Conservation (phyloP, 1,140 invertebrate species). For the Apolygus lucorum region DNA sequence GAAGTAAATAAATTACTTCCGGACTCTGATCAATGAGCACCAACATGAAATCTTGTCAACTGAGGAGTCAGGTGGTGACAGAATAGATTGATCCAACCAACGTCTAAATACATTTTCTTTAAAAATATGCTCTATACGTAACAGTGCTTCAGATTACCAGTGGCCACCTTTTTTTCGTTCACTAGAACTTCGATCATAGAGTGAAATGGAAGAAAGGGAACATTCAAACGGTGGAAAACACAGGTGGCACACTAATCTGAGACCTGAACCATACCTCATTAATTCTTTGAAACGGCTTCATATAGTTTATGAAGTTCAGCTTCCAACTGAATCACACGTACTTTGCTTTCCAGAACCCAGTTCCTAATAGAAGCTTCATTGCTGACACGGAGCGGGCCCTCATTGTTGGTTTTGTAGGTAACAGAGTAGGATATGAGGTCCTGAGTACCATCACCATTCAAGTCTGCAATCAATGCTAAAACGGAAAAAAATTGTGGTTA, state of each 20-base stretch:
- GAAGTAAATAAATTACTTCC: background rate
- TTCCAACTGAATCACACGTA: constrained; percentile 55
- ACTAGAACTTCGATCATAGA: no score
- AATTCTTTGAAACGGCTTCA: constrained; percentile 35
- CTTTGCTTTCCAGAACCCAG: constrained; percentile 51
- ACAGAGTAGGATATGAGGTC: constrained; percentile 65
- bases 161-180: no score
- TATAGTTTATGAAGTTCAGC: constrained; percentile 57
- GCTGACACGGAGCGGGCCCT: constrained; percentile 33
- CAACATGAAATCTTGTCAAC: no score
- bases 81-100: no score
- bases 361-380: constrained; percentile 40
- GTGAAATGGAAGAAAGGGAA: no score
- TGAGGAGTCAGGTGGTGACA: no score
- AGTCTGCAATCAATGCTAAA: constrained; percentile 59
- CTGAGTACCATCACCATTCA: constrained; percentile 59
- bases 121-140: no score
- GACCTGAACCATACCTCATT: background rate
- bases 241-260: no score
- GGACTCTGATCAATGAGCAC: background rate
- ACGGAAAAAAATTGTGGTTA: no score
- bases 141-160: no score
- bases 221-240: no score
- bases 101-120: no score
- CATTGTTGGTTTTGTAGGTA: constrained; percentile 47